A percentile compares a stretch with the other conserved stretches of the same genome.
phyloP scores from a whole-genome alignment of 2,888 invertebrate species.

The Hydrotaea diabolus region DNA sequence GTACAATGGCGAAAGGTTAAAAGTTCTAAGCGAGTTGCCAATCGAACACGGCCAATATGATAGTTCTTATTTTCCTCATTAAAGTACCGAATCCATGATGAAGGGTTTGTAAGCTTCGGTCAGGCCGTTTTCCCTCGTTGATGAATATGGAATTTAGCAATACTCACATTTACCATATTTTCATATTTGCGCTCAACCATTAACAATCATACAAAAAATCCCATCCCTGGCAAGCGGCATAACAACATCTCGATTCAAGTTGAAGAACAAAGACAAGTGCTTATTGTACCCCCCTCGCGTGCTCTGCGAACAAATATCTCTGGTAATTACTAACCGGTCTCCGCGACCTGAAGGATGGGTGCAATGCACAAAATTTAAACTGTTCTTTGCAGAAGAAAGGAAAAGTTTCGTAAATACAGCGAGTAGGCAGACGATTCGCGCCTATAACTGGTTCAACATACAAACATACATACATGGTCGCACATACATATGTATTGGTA shows the following conservation, averaged over 20 bases:
- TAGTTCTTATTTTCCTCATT: no score
- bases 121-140: no score
- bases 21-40: no score
- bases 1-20: no score
- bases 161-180: no score
- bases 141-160: no score
- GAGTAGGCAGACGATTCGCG: not conserved
- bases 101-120: no score
- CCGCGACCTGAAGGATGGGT: not conserved
- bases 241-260: not conserved
- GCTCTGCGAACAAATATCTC: not conserved
- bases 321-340: slow-evolving; percentile 23
- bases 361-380: not conserved
- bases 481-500: not conserved
- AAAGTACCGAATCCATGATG: no score
- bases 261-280: not conserved
- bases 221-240: not conserved
- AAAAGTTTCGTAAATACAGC: not conserved
- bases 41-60: no score
- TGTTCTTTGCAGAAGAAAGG: not conserved
- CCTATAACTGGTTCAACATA: no score
- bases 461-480: no score
- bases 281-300: not conserved
- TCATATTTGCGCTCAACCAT: no score
- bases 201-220: not conserved